Conservation (phyloP, 2,113 vertebrate genomes). For the Phainopepla nitens region DNA sequence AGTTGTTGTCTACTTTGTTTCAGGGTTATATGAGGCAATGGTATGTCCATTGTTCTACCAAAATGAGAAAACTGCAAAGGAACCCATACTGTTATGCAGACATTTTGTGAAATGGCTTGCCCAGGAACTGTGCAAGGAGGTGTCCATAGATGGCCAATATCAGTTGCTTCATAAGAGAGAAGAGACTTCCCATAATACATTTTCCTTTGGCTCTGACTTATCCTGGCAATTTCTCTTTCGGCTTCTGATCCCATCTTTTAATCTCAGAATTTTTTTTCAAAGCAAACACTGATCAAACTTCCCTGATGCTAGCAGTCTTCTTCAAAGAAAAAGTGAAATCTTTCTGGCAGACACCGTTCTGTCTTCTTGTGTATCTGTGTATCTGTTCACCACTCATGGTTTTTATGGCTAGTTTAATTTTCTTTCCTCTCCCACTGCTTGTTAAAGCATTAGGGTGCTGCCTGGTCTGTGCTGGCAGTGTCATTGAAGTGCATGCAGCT, state of each 20-base stretch:
- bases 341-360: neutral
- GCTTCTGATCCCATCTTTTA: neutral
- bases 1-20: neutral
- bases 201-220: neutral
- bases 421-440: neutral
- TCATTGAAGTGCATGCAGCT: neutral
- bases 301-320: neutral
- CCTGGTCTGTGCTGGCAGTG: neutral
- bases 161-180: neutral
- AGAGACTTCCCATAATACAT: neutral
- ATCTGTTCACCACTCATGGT: neutral
- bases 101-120: neutral
- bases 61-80: neutral
- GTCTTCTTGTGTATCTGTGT: neutral
- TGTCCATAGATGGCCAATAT: neutral
- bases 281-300: neutral
- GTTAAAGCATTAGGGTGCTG: neutral
- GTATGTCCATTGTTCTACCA: neutral
- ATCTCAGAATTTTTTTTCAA: neutral
- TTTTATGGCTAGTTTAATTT: neutral
- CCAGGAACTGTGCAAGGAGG: neutral
- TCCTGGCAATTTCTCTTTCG: neutral
- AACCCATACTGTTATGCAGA: neutral
- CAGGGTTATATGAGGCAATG: neutral
- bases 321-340: neutral